Conservation (phyloP, 2,113 vertebrate species). For the Pteruthius melanotis region DNA sequence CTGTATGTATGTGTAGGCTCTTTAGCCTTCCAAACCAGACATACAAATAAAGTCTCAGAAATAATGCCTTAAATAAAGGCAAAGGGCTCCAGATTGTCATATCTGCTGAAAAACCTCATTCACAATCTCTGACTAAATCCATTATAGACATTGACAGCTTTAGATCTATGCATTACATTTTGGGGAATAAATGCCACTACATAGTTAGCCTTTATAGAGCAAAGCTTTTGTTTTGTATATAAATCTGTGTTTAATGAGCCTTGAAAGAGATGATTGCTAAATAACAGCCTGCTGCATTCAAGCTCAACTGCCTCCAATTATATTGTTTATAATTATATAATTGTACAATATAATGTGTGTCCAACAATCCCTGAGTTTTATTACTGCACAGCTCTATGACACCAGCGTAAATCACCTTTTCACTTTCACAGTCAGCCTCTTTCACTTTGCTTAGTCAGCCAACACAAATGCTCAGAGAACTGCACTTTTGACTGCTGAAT, state of each 20-base stretch:
- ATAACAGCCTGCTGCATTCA: conserved; percentile 66
- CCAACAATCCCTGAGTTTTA: conserved; percentile 55
- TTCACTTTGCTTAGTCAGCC: conserved; percentile 47
- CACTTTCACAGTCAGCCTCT: conserved; percentile 44
- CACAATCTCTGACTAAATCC: conserved; percentile 20
- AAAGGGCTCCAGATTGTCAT: background rate
- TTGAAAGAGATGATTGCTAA: conserved; percentile 71
- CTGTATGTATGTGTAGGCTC: background rate
- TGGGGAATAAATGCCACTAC: conserved; percentile 51
- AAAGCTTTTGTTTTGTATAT: conserved; percentile 64
- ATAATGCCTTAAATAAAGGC: background rate
- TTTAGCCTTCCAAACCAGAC: background rate
- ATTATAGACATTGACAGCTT: conserved; percentile 3
- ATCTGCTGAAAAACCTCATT: background rate
- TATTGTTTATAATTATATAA: conserved; percentile 70
- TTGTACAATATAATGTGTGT: conserved; percentile 57
- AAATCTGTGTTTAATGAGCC: conserved; percentile 70
- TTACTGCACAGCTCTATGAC: conserved; percentile 22
- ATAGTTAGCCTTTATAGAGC: conserved; percentile 36
- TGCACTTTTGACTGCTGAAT: conserved; percentile 26
- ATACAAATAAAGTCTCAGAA: background rate
- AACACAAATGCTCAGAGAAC: background rate
- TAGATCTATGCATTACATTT: background rate
- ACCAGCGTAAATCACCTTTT: conserved; percentile 49
- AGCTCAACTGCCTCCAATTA: conserved; percentile 68